Evolutionary conservation across 2,888 invertebrate genomes (phyloP).

Genomic region (Phania funesta): DNA sequence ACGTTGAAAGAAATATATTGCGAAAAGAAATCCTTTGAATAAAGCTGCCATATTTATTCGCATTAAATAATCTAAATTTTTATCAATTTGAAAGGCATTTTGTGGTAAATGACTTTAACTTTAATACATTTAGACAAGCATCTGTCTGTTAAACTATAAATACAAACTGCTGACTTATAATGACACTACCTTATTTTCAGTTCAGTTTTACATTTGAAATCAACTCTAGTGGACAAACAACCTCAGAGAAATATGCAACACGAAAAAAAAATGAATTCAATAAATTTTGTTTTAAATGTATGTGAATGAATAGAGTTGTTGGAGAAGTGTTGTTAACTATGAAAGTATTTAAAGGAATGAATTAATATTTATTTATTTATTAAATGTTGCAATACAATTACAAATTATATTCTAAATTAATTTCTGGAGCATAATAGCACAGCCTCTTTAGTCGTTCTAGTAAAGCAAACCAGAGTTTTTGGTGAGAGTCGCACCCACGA

Average conservation of each 20-base stretch:
- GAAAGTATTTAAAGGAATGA: constrained; percentile 1
- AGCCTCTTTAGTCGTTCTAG: too few relatives aligned
- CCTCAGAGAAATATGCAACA: constrained; percentile 27
- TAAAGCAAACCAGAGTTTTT: too few relatives aligned
- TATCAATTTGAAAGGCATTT: constrained; percentile 60
- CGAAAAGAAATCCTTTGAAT: constrained; percentile 7
- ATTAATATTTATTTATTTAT: too few relatives aligned
- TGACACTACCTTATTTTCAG: constrained; percentile 61
- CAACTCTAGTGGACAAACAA: constrained; percentile 55
- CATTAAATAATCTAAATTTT: constrained; percentile 45
- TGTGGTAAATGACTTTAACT: constrained; percentile 63
- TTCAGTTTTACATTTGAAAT: constrained; percentile 25
- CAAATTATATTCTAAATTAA: too few relatives aligned
- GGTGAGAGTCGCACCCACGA: too few relatives aligned
- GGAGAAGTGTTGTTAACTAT: constrained; percentile 10
- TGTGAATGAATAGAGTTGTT: constrained; percentile 36
- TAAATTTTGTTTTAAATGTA: constrained; percentile 26
- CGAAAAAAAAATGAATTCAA: constrained; percentile 7
- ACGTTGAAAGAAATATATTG: constrained; percentile 1
- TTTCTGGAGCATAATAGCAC: too few relatives aligned
- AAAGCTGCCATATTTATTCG: neutral
- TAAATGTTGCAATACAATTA: too few relatives aligned
- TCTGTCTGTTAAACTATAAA: constrained; percentile 64
- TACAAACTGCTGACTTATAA: constrained; percentile 62
- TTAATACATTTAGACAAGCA: constrained; percentile 66